These are phyloP conservation scores for Allophyes oxyacanthae DNA, from an alignment of 2,888 invertebrate species.

Conservation along the genomic window DNA sequence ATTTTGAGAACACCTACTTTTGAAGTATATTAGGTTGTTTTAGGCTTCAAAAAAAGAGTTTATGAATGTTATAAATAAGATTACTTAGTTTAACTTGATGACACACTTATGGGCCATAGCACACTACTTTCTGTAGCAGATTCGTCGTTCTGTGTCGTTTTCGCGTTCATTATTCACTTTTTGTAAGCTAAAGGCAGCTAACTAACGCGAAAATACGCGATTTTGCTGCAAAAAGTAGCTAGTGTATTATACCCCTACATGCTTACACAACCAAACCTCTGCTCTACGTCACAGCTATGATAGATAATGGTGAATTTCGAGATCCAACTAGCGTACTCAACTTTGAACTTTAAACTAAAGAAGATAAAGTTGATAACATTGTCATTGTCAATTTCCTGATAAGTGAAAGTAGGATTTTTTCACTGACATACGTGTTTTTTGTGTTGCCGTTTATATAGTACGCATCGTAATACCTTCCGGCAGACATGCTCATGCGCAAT, in stretches of 20 bases:
- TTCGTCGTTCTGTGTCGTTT: no score
- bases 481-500: not conserved
- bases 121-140: no score
- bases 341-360: conserved; percentile 18
- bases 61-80: not conserved
- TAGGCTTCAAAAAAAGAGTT: not conserved
- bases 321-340: conserved; percentile 9
- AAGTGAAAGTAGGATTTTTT: conserved; percentile 19
- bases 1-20: no score
- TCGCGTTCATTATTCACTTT: no score
- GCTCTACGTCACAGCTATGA: conserved; percentile 31
- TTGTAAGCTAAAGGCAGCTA: no score
- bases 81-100: conserved; percentile 19
- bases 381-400: not conserved
- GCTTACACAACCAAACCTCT: conserved; percentile 32
- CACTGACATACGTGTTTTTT: conserved; percentile 20
- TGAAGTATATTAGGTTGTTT: no score
- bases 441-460: conserved; percentile 24
- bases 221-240: no score
- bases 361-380: not conserved
- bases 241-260: no score
- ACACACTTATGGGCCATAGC: conserved; percentile 41
- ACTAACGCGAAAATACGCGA: no score
- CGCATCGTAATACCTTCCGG: conserved; percentile 2
- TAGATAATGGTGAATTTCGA: conserved; percentile 31